Base-by-base conservation (phyloP, 2,888 invertebrate species). In the Tenthredo amoena region DNA sequence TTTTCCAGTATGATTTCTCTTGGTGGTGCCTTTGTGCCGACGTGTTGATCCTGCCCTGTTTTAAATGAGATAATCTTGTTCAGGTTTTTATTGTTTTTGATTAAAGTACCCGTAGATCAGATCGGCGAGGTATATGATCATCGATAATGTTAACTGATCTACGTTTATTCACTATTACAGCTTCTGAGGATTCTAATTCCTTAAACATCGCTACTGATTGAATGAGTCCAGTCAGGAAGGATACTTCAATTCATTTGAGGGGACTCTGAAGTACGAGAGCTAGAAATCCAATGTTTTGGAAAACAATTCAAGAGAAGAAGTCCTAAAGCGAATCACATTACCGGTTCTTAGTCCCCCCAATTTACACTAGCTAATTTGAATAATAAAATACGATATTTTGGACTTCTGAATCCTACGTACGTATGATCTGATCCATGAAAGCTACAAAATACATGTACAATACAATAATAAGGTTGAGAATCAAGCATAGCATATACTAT, bases 1-100 rank as follows among this genome's bases (percentile, higher is more conserved):
- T 98, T 97, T 92, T 98, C 98, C 91, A 97, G 94, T 88, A 96
- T 96, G 86, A 98, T 97, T 95, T 98, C 98, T 88, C 97, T 95
- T 2, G 98, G 98, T n/a, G 98, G 96, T 71, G 98, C 97, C 93
- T 96, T 96, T 37, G 97, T 97, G 62, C 97, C 95, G 86, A 94
- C 88, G 89, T 95, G 94, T 88, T 94, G 94, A 72, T 95, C 95
- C 88, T 94, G 94, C 84, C 95, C 97, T 97, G 90, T 84, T 93
- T 91, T 86, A 87, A 88, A 85, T 86, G 85, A 86, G 85, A 31
- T 26, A 55, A 77, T 31, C 1, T 81, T 26, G 4, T 40, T 62
- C 40, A 62, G 34, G 4, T 1, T 72, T 72, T 15, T n/a, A 74
- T 12, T 40, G 43, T 12, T 21, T 12, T 43, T 21, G 21, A 43